Percentiles rank a stretch among this genome's conserved stretches.
Evolutionary conservation across 1,140 invertebrate genomes (phyloP).

Genomic region (Berghia stephanieae): DNA sequence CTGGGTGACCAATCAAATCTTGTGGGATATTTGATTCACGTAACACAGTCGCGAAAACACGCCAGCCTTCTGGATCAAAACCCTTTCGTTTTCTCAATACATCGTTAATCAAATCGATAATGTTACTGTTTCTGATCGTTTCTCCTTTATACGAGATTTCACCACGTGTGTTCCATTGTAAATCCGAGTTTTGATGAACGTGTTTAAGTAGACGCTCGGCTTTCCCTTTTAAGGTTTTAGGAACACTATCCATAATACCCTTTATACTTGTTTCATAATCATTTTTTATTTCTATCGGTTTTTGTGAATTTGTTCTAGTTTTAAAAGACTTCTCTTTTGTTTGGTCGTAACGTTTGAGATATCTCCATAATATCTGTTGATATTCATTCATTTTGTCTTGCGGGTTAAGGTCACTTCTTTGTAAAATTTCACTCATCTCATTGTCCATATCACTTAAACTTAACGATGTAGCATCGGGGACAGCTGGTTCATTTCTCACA

Average conservation of each 20-base stretch:
- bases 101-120: slow-evolving; percentile 11
- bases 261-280: background rate
- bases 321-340: background rate
- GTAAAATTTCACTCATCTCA: slow-evolving; percentile 10
- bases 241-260: slow-evolving; percentile 11
- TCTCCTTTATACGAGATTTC: background rate
- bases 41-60: background rate
- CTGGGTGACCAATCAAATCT: slow-evolving; percentile 14
- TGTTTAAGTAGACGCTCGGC: slow-evolving; percentile 9
- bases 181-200: background rate
- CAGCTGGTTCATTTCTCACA: background rate
- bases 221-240: slow-evolving; percentile 18
- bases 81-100: slow-evolving; percentile 15
- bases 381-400: background rate
- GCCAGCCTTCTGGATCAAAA: background rate
- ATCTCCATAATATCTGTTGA: background rate
- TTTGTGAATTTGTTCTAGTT: background rate
- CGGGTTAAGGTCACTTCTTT: background rate
- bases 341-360: background rate
- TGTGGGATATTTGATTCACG: background rate
- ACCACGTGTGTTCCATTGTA: slow-evolving; percentile 16
- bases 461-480: background rate
- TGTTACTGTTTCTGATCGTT: background rate
- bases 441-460: slow-evolving; percentile 13
- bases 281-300: background rate